Conservation (phyloP, 2,113 vertebrate genomes). For the Scomber japonicus region DNA sequence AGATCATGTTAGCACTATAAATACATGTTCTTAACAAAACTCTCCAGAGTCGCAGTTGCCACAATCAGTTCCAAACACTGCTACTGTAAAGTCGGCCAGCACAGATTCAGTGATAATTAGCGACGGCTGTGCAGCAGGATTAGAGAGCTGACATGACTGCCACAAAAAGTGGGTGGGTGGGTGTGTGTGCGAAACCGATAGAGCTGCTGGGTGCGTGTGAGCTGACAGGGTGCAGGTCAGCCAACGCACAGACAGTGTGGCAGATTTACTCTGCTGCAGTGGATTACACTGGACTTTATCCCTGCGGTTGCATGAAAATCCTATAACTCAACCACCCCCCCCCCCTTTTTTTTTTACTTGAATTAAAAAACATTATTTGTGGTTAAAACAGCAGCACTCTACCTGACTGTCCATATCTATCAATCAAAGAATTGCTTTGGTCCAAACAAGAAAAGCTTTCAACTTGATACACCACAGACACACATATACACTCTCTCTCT, state of each 20-base stretch:
- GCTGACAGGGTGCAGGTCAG: slow-evolving; percentile 47
- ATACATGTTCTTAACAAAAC: slow-evolving; percentile 42
- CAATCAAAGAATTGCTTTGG: background rate
- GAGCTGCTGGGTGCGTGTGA: slow-evolving; percentile 21
- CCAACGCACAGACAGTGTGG: slow-evolving; percentile 40
- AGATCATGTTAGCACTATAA: slow-evolving; percentile 38
- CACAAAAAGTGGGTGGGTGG: background rate
- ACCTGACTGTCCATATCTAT: background rate
- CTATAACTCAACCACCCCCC: background rate
- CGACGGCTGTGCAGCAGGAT: slow-evolving; percentile 22
- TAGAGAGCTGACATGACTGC: slow-evolving; percentile 38
- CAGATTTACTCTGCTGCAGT: slow-evolving; percentile 42
- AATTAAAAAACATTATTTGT: slow-evolving; percentile 25
- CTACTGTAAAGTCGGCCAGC: slow-evolving; percentile 37
- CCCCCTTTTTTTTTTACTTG: background rate
- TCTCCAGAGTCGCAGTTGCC: slow-evolving; percentile 23
- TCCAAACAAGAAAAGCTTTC: background rate
- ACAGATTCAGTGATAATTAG: slow-evolving; percentile 53
- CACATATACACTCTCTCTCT: background rate
- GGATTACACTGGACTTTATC: slow-evolving; percentile 42
- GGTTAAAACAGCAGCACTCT: background rate
- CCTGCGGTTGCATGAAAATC: slow-evolving; percentile 31
- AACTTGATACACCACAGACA: background rate
- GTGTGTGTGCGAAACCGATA: slow-evolving; percentile 21
- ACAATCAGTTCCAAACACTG: slow-evolving; percentile 42